Evolutionary conservation across 2,113 vertebrate species (phyloP).

Genomic region (Hippopotamus amphibius): DNA sequence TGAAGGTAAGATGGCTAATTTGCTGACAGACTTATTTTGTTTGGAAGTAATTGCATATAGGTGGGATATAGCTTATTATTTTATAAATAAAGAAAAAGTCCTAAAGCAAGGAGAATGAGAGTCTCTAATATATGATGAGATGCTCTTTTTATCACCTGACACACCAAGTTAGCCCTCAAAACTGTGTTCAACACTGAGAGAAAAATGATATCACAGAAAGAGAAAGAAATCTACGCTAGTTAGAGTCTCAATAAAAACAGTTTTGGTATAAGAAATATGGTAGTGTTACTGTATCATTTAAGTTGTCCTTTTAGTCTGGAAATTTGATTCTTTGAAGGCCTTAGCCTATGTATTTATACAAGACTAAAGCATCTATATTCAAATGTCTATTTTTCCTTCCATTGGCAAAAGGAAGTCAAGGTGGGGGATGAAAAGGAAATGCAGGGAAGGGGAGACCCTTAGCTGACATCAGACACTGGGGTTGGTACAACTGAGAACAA

Average conservation of each 20-base stretch:
- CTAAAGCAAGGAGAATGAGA: background rate
- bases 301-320: background rate
- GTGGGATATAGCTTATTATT: background rate
- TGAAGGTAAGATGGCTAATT: background rate
- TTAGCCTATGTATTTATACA: background rate
- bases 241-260: background rate
- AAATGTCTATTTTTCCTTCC: background rate
- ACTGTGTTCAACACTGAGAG: background rate
- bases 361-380: background rate
- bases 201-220: background rate
- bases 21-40: background rate
- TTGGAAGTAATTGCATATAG: background rate
- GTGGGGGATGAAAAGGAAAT: background rate
- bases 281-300: background rate
- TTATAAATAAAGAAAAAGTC: background rate
- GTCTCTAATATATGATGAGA: background rate
- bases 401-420: background rate
- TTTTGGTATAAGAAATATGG: background rate
- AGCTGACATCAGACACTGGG: background rate
- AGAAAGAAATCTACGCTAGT: background rate
- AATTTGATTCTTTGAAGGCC: background rate
- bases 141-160: background rate
- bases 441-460: fast-evolving
- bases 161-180: background rate
- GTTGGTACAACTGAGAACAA: background rate